Base-by-base conservation (phyloP, 2,113 vertebrate genomes). In the Xenotilapia longispinis region DNA sequence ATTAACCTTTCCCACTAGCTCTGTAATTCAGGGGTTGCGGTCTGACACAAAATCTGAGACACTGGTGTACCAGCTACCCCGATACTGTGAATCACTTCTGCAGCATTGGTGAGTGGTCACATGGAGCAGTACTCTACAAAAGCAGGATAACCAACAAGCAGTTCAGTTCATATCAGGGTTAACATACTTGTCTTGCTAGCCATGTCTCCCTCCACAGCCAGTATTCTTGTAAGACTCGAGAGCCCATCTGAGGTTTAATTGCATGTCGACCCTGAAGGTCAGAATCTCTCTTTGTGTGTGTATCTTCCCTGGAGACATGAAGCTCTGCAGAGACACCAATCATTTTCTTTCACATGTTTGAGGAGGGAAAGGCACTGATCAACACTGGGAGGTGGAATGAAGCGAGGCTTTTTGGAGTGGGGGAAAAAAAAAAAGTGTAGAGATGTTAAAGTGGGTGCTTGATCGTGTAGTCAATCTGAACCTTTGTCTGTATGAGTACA, bases 241-340 rank as follows among this genome's bases (percentile, higher is more conserved):
- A 91, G 57, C n/a, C 23, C 49, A 83, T 87, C 87, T 83, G 75
- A 90, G 88, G 85, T 93, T 90, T 93, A 94, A 95, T 94, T 95
- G 86, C 87, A 90, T 49, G 81, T 91, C 93, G 89, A 95, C 94
- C 92, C 92, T 55, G n/a, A 63, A 81, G 90, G 85, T 79, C 81
- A 73, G 31, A 81, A 58, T 87, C 54, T 83, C 33, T 82, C 4
- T 51, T 2, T 70, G 2, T 73, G 36, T 75, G 36, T 47, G 36
- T 15, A 28, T 47, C 42, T 60, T 85, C 82, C 57, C 68, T 21
- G 31, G 63, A 88, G 65, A 88, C 57, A 75, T 38, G 11, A 23
- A 80, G 36, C 80, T 73, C 49, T 75, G 36, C 80, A 84, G 42
- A 75, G 31, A 40, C 79, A 87, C 84, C 80, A 65, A 88, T 86